Conservation (phyloP, 2,797 vertebrate genomes). For the Gouania willdenowi region DNA sequence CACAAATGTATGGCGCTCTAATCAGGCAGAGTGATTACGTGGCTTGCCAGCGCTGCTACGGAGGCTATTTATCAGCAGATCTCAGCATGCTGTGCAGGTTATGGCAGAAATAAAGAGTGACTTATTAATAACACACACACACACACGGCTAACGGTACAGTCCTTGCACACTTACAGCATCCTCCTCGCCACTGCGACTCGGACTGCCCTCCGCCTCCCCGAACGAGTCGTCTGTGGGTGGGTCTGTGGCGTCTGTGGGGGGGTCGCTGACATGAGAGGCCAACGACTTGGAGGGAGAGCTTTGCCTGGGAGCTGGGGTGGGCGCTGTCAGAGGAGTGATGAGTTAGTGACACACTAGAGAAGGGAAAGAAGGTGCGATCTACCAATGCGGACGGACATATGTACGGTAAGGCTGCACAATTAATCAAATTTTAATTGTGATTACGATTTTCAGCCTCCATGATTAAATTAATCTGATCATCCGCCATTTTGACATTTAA, state of each 20-base stretch:
- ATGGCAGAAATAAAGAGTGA: slow-evolving; percentile 28
- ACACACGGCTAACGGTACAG: neutral
- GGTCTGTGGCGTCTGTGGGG: slow-evolving; percentile 76
- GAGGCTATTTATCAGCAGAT: slow-evolving; percentile 61
- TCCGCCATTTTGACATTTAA: no score
- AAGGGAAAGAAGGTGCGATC: neutral
- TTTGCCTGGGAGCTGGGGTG: slow-evolving; percentile 92
- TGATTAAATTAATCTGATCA: no score
- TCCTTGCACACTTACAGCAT: slow-evolving; percentile 81
- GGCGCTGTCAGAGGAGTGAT: slow-evolving; percentile 77
- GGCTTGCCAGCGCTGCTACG: slow-evolving; percentile 42
- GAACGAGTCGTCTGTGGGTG: slow-evolving; percentile 87
- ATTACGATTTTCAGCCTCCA: no score
- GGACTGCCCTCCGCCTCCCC: slow-evolving; percentile 95
- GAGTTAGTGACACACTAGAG: neutral
- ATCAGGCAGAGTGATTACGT: slow-evolving; percentile 68
- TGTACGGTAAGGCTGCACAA: no score
- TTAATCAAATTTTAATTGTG: no score
- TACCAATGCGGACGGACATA: no score
- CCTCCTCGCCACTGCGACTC: slow-evolving; percentile 91
- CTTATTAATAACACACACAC: slow-evolving; percentile 40
- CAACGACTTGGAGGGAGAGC: slow-evolving; percentile 94
- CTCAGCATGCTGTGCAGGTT: slow-evolving; percentile 33
- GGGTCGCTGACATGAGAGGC: slow-evolving; percentile 88
- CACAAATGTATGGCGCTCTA: slow-evolving; percentile 33